Conservation (phyloP, 1,140 invertebrate genomes). For the Formica exsecta region DNA sequence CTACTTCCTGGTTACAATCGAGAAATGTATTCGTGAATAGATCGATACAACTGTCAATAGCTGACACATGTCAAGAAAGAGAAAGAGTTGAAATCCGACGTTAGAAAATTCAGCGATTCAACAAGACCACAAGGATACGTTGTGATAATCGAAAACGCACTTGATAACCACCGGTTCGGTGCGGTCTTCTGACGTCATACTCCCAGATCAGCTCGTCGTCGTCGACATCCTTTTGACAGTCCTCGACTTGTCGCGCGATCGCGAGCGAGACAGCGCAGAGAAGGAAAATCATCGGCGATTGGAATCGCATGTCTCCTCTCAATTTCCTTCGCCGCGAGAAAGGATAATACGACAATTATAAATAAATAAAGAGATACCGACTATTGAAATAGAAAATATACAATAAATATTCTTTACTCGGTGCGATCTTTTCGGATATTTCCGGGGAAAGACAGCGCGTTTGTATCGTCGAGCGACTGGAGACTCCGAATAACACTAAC, state of each 20-base stretch:
- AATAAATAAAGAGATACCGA: not conserved
- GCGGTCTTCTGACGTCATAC: constrained; percentile 75
- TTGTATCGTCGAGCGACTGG: constrained; percentile 49
- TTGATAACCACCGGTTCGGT: constrained; percentile 65
- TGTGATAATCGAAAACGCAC: constrained; percentile 61
- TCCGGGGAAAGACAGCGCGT: constrained; percentile 27
- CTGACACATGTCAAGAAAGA: not conserved
- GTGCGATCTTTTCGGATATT: constrained; percentile 3
- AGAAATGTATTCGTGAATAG: not conserved
- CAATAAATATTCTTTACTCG: not conserved
- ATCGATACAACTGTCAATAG: not conserved
- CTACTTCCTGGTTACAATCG: constrained; percentile 70
- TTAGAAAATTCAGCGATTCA: not conserved
- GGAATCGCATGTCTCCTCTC: constrained; percentile 12
- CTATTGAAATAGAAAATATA: not conserved
- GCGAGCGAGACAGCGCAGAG: constrained; percentile 18
- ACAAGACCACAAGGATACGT: not conserved
- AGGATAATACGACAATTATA: not conserved
- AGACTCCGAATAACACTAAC: constrained; percentile 61
- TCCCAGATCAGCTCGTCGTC: constrained; percentile 78
- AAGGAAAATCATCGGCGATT: constrained; percentile 8
- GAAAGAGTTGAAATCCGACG: not conserved
- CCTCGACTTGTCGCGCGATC: constrained; percentile 36
- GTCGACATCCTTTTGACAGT: constrained; percentile 66
- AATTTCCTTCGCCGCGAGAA: constrained; percentile 2